A percentile compares a stretch with the other conserved stretches of the same genome.
phyloP scores from a whole-genome alignment of 2,113 vertebrate species.

The Heloderma charlesbogerti region DNA sequence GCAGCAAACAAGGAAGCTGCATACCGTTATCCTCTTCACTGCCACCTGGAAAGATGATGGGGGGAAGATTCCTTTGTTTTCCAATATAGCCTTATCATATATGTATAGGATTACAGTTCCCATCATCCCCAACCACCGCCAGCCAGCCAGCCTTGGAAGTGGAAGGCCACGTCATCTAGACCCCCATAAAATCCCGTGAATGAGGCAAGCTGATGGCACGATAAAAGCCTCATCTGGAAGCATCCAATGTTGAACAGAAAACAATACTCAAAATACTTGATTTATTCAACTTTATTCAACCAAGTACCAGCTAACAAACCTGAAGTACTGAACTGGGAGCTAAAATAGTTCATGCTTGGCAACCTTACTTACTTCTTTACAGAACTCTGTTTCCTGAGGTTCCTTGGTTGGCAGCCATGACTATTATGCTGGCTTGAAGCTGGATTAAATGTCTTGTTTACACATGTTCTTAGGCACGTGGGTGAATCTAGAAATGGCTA shows the following conservation, averaged over 20 bases:
- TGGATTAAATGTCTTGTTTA: neutral
- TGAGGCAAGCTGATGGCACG: no score
- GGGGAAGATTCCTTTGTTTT: neutral
- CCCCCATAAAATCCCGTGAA: no score
- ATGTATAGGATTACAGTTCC: no score
- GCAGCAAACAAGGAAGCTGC: neutral
- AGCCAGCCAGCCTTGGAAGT: no score
- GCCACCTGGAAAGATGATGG: neutral
- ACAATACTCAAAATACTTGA: neutral
- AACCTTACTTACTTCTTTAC: neutral
- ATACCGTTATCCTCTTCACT: neutral
- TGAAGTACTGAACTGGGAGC: neutral
- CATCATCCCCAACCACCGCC: no score
- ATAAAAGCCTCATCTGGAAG: no score
- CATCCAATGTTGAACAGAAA: neutral
- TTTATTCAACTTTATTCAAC: neutral
- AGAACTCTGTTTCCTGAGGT: neutral
- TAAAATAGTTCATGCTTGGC: neutral
- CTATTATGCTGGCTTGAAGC: neutral
- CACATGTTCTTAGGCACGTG: neutral
- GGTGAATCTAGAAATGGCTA: neutral
- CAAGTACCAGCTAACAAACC: neutral
- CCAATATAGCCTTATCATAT: no score
- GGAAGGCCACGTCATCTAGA: no score
- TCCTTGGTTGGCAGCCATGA: neutral